phyloP scores from a whole-genome alignment of 2,888 invertebrate species.

The Camptogramma bilineatum region DNA sequence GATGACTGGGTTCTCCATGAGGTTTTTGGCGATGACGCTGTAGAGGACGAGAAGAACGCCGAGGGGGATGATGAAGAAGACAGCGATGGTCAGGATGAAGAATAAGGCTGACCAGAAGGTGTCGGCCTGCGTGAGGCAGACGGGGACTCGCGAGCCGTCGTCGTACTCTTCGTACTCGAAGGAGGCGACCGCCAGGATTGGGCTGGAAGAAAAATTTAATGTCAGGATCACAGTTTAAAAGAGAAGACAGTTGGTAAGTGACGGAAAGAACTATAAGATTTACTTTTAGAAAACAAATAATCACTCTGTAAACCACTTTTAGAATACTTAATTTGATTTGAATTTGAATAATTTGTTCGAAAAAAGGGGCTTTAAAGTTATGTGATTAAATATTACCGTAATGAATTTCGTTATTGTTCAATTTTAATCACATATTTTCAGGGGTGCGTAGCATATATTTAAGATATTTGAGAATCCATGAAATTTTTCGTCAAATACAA shows the following conservation, averaged over 20 bases:
- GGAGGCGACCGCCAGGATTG: constrained; percentile 92
- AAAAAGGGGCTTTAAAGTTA: no score
- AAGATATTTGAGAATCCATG: no score
- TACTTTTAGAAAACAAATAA: no score
- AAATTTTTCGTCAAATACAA: no score
- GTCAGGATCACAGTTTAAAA: background rate
- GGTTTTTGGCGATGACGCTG: constrained; percentile 93
- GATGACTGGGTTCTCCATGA: constrained; percentile 92
- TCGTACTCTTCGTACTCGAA: constrained; percentile 90
- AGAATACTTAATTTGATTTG: no score
- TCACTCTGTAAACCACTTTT: no score
- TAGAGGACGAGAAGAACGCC: constrained; percentile 92
- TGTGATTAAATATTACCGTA: no score
- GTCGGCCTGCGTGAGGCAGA: constrained; percentile 92
- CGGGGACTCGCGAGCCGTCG: constrained; percentile 89
- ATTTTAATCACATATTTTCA: no score
- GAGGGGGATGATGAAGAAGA: constrained; percentile 95
- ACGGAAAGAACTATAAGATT: no score
- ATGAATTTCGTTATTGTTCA: no score
- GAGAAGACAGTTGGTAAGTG: background rate
- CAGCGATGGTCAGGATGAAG: constrained; percentile 91
- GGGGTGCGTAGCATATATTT: no score
- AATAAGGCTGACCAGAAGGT: constrained; percentile 92
- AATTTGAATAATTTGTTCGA: no score
- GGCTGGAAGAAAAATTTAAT: constrained; percentile 84